Evolutionary conservation across 2,113 vertebrate species (phyloP).

Genomic region (Poecilia latipinna): DNA sequence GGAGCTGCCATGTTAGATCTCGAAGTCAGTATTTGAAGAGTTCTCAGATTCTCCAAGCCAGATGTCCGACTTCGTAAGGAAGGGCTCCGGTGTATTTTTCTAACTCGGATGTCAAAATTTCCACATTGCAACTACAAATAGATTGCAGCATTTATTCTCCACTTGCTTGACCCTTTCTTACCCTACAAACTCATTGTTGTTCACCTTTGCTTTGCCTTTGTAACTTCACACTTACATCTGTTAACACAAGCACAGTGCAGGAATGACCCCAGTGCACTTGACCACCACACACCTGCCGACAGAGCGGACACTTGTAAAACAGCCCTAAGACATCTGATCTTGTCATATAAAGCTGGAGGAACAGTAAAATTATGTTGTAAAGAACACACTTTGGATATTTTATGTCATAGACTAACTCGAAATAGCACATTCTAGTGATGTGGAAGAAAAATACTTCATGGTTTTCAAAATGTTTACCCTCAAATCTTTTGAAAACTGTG

Average conservation of each 20-base stretch:
- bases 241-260: background rate
- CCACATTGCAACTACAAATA: background rate
- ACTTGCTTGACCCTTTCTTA: conserved; percentile 40
- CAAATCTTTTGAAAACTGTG: background rate
- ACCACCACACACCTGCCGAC: conserved; percentile 12
- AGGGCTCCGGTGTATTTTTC: no score
- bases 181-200: conserved; percentile 19
- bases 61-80: no score
- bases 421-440: background rate
- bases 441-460: background rate
- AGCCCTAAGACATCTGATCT: background rate
- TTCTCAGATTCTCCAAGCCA: no score
- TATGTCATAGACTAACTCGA: background rate
- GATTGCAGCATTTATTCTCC: background rate
- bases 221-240: conserved; percentile 48
- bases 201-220: conserved; percentile 28
- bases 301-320: conserved; percentile 13
- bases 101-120: no score
- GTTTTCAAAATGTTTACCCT: background rate
- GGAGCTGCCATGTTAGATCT: no score
- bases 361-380: background rate
- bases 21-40: no score
- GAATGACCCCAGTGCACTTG: conserved; percentile 20
- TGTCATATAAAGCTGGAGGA: background rate
- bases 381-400: background rate